These are phyloP conservation scores for Prinia subflava DNA, from an alignment of 2,113 vertebrate genomes.

Conservation along the genomic window DNA sequence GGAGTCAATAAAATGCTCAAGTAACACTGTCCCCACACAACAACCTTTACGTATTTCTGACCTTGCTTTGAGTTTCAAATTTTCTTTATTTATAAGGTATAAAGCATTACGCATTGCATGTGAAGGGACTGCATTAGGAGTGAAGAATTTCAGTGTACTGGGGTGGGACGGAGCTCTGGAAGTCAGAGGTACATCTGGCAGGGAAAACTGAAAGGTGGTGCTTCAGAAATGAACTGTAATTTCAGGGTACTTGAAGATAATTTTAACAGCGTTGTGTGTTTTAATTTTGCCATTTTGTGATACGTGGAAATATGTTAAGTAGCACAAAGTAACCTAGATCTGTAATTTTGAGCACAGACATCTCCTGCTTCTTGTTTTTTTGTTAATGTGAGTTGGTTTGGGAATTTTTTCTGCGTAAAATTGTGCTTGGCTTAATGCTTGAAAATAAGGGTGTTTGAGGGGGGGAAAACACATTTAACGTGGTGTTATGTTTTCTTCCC, in stretches of 20 bases:
- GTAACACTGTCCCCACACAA: accelerated
- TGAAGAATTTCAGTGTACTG: neutral
- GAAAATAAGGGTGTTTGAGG: neutral
- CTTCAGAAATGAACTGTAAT: neutral
- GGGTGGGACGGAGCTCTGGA: neutral
- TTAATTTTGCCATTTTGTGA: neutral
- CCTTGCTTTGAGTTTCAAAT: neutral
- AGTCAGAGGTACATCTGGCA: neutral
- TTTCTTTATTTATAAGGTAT: neutral
- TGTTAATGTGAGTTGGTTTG: neutral
- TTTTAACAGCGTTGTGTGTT: neutral
- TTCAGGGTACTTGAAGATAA: neutral
- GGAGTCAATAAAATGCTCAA: neutral
- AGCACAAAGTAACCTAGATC: neutral
- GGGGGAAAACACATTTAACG: neutral
- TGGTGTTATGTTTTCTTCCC: conserved; percentile 1
- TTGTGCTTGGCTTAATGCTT: neutral
- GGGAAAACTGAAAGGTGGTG: neutral
- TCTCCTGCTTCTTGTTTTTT: neutral
- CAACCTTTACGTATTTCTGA: neutral
- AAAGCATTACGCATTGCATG: neutral
- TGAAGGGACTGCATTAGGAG: neutral
- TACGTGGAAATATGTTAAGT: neutral
- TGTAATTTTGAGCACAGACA: neutral
- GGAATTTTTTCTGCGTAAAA: neutral